These are phyloP conservation scores for Amyelois transitella DNA, from an alignment of 1,140 invertebrate genomes.

Conservation along the genomic window DNA sequence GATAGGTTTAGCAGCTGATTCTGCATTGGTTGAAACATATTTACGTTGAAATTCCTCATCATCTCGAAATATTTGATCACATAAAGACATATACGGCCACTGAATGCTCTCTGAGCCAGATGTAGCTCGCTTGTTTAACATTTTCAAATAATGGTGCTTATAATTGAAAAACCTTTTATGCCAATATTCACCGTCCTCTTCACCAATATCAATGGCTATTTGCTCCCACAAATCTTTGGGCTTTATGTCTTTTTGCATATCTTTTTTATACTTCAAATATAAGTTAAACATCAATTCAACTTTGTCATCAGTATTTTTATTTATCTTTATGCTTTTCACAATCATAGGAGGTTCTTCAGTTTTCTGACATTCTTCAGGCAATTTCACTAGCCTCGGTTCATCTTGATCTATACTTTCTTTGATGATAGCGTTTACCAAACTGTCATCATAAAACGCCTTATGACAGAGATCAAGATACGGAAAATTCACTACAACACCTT, in stretches of 20 bases:
- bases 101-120: slow-evolving; percentile 31
- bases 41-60: slow-evolving; percentile 53
- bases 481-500: slow-evolving; percentile 29
- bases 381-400: slow-evolving; percentile 10
- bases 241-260: slow-evolving; percentile 29
- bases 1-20: not conserved
- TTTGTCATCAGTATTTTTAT: slow-evolving; percentile 29
- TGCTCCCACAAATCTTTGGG: slow-evolving; percentile 44
- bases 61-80: slow-evolving; percentile 55
- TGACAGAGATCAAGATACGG: slow-evolving; percentile 43
- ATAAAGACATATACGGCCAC: slow-evolving; percentile 57
- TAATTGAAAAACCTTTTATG: slow-evolving; percentile 61
- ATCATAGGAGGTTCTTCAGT: slow-evolving; percentile 29
- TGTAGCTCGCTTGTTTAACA: slow-evolving; percentile 40
- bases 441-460: slow-evolving; percentile 49
- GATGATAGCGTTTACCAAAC: slow-evolving; percentile 18
- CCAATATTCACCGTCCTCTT: slow-evolving; percentile 55
- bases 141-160: slow-evolving; percentile 58
- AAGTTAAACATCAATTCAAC: slow-evolving; percentile 52
- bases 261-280: slow-evolving; percentile 50
- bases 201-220: slow-evolving; percentile 49
- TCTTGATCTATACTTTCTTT: slow-evolving; percentile 16
- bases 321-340: slow-evolving; percentile 30
- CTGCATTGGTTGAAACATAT: slow-evolving; percentile 16
- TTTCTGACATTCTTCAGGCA: slow-evolving; percentile 11